These are phyloP conservation scores for Grammomys surdaster DNA, from an alignment of 2,113 vertebrate species.

Conservation along the genomic window DNA sequence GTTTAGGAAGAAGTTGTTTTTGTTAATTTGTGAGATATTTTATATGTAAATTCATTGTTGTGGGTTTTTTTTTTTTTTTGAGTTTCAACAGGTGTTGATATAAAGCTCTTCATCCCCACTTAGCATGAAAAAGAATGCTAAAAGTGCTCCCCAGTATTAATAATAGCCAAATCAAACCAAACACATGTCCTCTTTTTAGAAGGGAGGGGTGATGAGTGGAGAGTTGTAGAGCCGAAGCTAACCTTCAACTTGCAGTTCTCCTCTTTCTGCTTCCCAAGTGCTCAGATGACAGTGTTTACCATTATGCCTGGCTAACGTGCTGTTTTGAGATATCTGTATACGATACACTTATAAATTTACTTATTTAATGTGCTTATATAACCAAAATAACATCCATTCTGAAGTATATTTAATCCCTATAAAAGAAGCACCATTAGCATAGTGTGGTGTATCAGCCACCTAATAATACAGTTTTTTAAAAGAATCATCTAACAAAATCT, in stretches of 20 bases:
- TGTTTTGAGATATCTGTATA: not conserved
- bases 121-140: constrained; percentile 23
- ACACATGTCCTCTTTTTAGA: not conserved
- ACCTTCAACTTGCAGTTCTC: not conserved
- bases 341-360: not conserved
- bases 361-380: not conserved
- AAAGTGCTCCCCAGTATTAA: not conserved
- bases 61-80: not conserved
- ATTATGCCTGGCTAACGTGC: not conserved
- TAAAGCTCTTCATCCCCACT: not conserved
- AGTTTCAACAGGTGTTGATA: not conserved
- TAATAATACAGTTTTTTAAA: not conserved
- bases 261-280: not conserved
- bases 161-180: constrained; percentile 27
- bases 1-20: constrained; percentile 1
- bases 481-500: not conserved
- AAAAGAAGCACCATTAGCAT: not conserved
- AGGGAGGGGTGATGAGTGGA: not conserved
- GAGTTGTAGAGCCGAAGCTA: not conserved
- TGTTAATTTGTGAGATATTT: not conserved
- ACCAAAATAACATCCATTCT: not conserved
- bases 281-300: not conserved
- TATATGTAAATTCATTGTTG: not conserved
- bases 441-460: not conserved
- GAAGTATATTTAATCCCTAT: not conserved